Evolutionary conservation across 2,888 invertebrate genomes (phyloP), one percentile per base, ranked within the genome.

Genomic region (Pegoplata infirma): DNA sequence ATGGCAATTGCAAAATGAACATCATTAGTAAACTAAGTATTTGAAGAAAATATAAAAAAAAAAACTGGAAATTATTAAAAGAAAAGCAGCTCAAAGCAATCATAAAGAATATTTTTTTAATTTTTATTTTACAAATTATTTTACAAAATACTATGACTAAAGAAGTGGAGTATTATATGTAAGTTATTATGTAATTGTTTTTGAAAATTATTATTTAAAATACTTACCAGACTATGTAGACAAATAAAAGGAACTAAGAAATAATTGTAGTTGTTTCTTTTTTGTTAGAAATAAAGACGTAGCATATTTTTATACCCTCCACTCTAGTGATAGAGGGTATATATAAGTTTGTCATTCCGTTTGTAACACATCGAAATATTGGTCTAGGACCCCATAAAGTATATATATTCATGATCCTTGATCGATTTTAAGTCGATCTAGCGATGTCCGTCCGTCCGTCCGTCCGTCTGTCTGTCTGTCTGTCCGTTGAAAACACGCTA

Each of bases 191-290:
- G 28, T 46, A 71, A 63, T 71, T 71, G 71, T 63, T 55, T 32
- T 47, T 19, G 55, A 71, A 71, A 71, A 46, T 23, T 23, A 47
- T 71, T 63, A 55, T 63, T 63, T 63, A 10, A 46, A 36, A 44
- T 63, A 44, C 21, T 71, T 53, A 12, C 21, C 61, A 69, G 71
- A 56, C 71, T 36, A n/a, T n/a, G n/a, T n/a, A 63, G 46, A 71
- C 55, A 55, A 55, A 46, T 40, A 6, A 14, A 44, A 17, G 32
- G 21, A 61, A n/a, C n/a, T n/a, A n/a, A 25, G 16, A 25, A 17
- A 40, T 6, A 44, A n/a, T n/a, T 5, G 21, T 2, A 23, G 23
- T 36, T 32, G 36, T 5, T 40, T 40, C 1, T 40, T 40, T n/a
- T 40, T 14, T 40, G 3, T 12, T 40, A 3, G n/a, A 40, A 40